Evolutionary conservation across 2,888 invertebrate species (phyloP), one percentile per base, ranked within the genome.

Genomic region (Trimorus sp.): DNA sequence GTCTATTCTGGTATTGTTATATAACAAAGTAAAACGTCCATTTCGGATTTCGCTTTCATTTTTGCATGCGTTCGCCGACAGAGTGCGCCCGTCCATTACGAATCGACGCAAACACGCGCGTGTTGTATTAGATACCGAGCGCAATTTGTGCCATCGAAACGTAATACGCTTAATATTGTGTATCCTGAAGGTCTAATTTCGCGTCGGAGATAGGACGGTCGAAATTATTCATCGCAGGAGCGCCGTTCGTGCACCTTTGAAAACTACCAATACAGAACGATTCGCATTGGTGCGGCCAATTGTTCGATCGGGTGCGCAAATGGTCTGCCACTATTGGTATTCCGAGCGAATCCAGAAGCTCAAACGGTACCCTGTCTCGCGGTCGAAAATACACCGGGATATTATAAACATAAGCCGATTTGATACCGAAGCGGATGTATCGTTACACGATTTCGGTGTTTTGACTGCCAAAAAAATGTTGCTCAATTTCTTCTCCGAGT

Each of bases 341-440:
- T 63, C 63, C 66, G 16, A 42, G 38, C 63, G 68, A 81, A 83
- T 74, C 81, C 51, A 68, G 74, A 65, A 65, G 59, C 83, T 60
- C 76, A 75, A 83, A 81, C 78, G 71, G 69, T 68, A 73, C 77
- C 65, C 70, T 79, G 79, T 37, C 68, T 70, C 63, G 78, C 70
- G 79, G 79, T 79, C 48, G 68, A 83, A 81, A 78, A 79, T 81
- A 73, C 76, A 77, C 79, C 36, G 74, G 74, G 79, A 77, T 74
- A 81, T 83, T 83, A 83, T 83, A 83, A 83, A 68, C 83, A 69
- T 82, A 81, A 80, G 79, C 73, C 76, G 79, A 81, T 75, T 83
- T 81, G 73, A 76, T 76, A 81, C 59, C 51, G 49, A 69, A 76
- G 51, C 75, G 68, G 60, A 59, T 71, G 49, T 62, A 69, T 77